Evolutionary conservation across 2,797 vertebrate genomes (phyloP), one percentile per base, ranked within the genome.

Genomic region (Xenentodon cancila): DNA sequence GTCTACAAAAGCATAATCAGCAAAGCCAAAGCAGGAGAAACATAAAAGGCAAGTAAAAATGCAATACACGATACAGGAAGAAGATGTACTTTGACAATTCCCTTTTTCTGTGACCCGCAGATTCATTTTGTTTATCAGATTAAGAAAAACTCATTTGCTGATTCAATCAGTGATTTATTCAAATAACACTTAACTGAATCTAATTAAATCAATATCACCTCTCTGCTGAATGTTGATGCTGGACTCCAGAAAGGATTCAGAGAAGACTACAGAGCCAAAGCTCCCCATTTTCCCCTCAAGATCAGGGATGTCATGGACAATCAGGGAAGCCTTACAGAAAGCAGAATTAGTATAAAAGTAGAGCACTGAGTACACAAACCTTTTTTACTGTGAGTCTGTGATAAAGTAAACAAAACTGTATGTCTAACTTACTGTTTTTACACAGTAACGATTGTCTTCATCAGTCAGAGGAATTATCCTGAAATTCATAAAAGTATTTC

Each of bases 181-280:
- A 51, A 48, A 55, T 60, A 27, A 44, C 9, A 73, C 25, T 8
- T 48, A 48, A 60, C 61, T 16, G 15, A 40, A 76, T 79, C 53
- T 47, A 27, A 58, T 56, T 18, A 15, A 37, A 75, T 79, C 55
- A 53, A 20, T 11, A 0, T 16, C 79, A 96, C 98, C 97, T 88
- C 93, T 96, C 74, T 97, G 95, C 73, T 96, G 96, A 63, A 99
- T 93, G 68, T 91, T 92, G 59, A 99, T 95, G 68, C 91, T 94
- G 22, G 98, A 99, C 44, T 96, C 95, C 71, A 99, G 75, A 81
- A 99, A 99, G 0, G 96, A 97, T 58, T 99, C 98, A 4, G 97
- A 97, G 84, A 98, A 99, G 68, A 97, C 92, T 44, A 99, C 89
- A 20, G 98, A 98, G 21, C 98, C 97, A 69, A 98, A 88, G 73